Evolutionary conservation across 2,888 invertebrate genomes (phyloP).

Genomic region (Eupithecia exiguata): DNA sequence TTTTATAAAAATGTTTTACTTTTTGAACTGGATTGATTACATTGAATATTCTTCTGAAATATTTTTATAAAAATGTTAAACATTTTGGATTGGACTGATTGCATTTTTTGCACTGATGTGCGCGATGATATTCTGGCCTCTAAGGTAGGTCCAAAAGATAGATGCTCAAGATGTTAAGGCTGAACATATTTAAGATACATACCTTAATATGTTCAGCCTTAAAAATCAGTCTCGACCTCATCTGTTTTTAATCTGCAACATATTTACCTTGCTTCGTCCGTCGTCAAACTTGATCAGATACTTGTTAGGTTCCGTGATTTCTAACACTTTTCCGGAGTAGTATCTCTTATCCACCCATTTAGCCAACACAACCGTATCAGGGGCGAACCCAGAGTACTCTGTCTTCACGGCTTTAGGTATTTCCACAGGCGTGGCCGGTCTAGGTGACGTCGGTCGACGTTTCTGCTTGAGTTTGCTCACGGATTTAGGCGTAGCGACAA

Average conservation of each 20-base stretch:
- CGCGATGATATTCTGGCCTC: background rate
- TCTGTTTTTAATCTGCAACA: background rate
- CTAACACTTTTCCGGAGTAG: constrained; percentile 85
- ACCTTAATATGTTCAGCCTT: no score
- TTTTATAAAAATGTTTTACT: background rate
- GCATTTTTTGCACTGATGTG: background rate
- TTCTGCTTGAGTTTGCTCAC: constrained; percentile 74
- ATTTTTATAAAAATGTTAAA: background rate
- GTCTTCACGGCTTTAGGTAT: constrained; percentile 59
- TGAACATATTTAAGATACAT: background rate
- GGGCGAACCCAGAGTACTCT: constrained; percentile 71
- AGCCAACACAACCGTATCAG: constrained; percentile 84
- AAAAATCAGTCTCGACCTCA: no score
- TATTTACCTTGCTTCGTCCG: constrained; percentile 79
- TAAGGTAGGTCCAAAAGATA: background rate
- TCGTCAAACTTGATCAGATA: constrained; percentile 86
- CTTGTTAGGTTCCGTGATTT: constrained; percentile 83
- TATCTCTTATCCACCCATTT: constrained; percentile 88
- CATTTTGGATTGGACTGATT: no score
- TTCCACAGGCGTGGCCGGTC: constrained; percentile 76
- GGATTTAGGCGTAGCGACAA: constrained; percentile 75
- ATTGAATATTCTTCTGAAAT: no score
- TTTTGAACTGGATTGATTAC: no score
- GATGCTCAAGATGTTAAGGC: background rate
- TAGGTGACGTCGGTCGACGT: constrained; percentile 71